These are phyloP conservation scores for Chesias legatella DNA, from an alignment of 2,888 invertebrate species.

Conservation along the genomic window DNA sequence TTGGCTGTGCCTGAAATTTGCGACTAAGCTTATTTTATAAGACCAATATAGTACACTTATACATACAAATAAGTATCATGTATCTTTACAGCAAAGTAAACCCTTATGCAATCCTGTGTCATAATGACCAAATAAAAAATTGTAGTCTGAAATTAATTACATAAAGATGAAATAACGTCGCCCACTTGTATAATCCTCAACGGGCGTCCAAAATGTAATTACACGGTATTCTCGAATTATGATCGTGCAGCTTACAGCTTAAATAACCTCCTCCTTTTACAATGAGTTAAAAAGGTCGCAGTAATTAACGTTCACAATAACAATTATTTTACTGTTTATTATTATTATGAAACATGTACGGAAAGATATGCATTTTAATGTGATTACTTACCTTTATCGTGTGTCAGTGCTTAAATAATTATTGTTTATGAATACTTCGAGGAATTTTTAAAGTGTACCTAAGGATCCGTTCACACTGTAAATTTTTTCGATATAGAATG, in stretches of 20 bases:
- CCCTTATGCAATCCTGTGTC: no score
- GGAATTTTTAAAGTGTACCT: no score
- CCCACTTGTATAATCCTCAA: constrained; percentile 43
- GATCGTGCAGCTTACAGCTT: constrained; percentile 40
- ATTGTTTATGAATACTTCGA: constrained; percentile 38
- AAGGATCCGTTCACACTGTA: no score
- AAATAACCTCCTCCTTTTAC: constrained; percentile 31
- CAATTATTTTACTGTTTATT: constrained; percentile 55
- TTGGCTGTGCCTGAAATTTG: no score
- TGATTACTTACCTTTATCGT: constrained; percentile 48
- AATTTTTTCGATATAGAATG: no score
- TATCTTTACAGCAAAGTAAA: no score
- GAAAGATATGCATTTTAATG: constrained; percentile 52
- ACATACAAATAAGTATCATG: no score
- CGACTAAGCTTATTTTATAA: no score
- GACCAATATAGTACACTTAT: no score
- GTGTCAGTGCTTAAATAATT: constrained; percentile 47
- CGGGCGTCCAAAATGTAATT: constrained; percentile 55
- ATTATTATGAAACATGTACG: constrained; percentile 52
- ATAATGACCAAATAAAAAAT: not conserved
- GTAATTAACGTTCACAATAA: constrained; percentile 70
- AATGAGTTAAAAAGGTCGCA: constrained; percentile 50
- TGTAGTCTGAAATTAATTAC: constrained; percentile 1
- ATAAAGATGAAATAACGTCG: constrained; percentile 19
- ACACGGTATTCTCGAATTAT: constrained; percentile 57